Evolutionary conservation across 2,113 vertebrate species (phyloP).

Genomic region (Oreochromis niloticus): DNA sequence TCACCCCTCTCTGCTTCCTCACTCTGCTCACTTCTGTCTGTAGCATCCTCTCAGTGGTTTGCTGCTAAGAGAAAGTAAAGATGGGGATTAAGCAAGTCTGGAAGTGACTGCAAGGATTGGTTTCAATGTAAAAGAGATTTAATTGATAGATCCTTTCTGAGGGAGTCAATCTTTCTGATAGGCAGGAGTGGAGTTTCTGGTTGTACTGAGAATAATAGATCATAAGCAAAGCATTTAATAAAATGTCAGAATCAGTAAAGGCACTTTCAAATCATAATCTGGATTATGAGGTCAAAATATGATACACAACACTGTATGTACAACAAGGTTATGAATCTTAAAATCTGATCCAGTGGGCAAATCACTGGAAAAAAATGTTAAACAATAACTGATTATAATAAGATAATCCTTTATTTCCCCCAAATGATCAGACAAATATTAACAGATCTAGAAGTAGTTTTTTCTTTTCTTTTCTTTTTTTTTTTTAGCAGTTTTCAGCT

Average conservation of each 20-base stretch:
- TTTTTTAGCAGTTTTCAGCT: background rate
- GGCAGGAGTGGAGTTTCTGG: background rate
- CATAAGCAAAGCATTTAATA: background rate
- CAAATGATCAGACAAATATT: background rate
- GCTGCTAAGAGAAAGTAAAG: conserved; percentile 30
- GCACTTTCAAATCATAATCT: background rate
- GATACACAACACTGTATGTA: background rate
- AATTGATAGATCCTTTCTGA: conserved; percentile 47
- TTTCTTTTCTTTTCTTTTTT: background rate
- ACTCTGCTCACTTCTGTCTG: conserved; percentile 5
- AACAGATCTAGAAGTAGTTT: background rate
- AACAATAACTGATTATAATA: background rate
- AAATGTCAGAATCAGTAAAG: background rate
- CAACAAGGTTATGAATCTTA: background rate
- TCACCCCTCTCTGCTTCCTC: conserved; percentile 29
- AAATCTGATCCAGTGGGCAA: background rate
- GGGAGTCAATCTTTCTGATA: conserved; percentile 30
- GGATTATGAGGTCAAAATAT: background rate
- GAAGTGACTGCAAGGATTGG: conserved; percentile 23
- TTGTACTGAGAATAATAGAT: conserved; percentile 20
- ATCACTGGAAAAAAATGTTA: background rate
- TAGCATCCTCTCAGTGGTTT: conserved; percentile 24
- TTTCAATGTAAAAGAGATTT: conserved; percentile 38
- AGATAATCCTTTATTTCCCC: background rate
- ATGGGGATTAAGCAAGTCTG: conserved; percentile 49